Percentiles rank a stretch among this genome's conserved stretches.
Evolutionary conservation across 2,888 invertebrate genomes (phyloP).

Genomic region (Meghimatium bilineatum): DNA sequence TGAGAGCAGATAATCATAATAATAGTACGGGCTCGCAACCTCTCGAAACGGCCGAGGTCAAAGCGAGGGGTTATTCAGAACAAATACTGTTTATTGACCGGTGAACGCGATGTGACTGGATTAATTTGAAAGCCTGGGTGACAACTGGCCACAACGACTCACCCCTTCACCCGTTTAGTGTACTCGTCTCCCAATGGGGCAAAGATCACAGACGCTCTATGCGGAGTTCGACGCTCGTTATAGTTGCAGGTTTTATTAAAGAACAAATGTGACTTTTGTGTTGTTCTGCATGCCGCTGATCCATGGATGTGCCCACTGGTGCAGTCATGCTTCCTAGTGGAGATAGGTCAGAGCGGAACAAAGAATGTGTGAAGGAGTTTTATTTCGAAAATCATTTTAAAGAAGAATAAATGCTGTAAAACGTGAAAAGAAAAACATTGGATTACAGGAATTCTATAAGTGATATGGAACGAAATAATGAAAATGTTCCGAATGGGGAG

Average conservation of each 20-base stretch:
- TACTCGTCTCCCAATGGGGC: constrained; percentile 8
- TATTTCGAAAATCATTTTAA: no score
- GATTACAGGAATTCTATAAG: no score
- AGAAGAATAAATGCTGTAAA: no score
- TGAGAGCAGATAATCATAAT: constrained; percentile 38
- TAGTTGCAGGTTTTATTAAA: not conserved
- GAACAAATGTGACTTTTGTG: not conserved
- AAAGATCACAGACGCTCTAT: constrained; percentile 12
- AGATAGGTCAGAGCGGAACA: no score
- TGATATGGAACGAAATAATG: no score
- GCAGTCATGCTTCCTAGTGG: no score
- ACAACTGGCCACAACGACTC: constrained; percentile 15
- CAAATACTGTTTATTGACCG: constrained; percentile 44
- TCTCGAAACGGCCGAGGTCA: not conserved
- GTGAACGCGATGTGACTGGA: constrained; percentile 36
- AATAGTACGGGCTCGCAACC: constrained; percentile 32
- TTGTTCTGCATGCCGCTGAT: not conserved
- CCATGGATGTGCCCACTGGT: not conserved
- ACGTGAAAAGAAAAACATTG: no score
- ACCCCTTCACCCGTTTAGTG: constrained; percentile 10
- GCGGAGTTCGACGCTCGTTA: constrained; percentile 8
- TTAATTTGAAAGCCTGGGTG: constrained; percentile 44
- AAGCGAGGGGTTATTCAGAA: constrained; percentile 31
- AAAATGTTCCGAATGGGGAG: no score
- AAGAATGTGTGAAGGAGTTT: no score